Conservation (phyloP, 2,113 vertebrate species). For the Seriola quinqueradiata region DNA sequence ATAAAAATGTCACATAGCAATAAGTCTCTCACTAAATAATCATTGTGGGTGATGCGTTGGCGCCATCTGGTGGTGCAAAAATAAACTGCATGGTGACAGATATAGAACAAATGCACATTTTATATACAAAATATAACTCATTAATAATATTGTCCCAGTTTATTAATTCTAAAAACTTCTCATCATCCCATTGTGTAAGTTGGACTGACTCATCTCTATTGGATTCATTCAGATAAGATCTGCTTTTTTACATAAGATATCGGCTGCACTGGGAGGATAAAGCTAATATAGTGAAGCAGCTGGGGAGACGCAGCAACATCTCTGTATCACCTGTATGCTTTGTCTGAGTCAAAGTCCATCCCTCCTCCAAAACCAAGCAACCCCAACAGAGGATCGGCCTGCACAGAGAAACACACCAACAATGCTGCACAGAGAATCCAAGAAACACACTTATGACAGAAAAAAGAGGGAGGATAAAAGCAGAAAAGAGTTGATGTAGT, state of each 20-base stretch:
- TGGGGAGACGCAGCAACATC: not conserved
- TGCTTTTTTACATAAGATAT: not conserved
- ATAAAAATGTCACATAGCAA: too few species aligned
- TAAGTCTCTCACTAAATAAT: not conserved
- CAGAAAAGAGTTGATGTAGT: not conserved
- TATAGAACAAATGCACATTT: not conserved
- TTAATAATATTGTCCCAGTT: not conserved
- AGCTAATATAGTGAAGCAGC: not conserved
- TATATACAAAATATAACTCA: not conserved
- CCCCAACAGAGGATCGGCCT: constrained; percentile 89
- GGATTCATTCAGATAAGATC: not conserved
- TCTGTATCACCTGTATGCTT: constrained; percentile 91
- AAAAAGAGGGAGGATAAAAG: not conserved
- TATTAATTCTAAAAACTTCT: not conserved
- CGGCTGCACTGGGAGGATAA: not conserved
- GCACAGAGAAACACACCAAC: constrained; percentile 23
- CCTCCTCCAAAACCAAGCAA: constrained; percentile 89
- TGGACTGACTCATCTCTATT: not conserved
- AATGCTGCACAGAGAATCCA: constrained; percentile 2
- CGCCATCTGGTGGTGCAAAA: constrained; percentile 14
- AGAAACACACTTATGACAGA: not conserved
- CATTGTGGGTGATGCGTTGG: not conserved
- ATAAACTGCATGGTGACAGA: not conserved
- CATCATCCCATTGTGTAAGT: not conserved
- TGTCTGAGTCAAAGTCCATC: constrained; percentile 95